Percentiles rank a stretch among this genome's conserved stretches.
phyloP scores from a whole-genome alignment of 2,113 vertebrate genomes.

The Gallinago media region DNA sequence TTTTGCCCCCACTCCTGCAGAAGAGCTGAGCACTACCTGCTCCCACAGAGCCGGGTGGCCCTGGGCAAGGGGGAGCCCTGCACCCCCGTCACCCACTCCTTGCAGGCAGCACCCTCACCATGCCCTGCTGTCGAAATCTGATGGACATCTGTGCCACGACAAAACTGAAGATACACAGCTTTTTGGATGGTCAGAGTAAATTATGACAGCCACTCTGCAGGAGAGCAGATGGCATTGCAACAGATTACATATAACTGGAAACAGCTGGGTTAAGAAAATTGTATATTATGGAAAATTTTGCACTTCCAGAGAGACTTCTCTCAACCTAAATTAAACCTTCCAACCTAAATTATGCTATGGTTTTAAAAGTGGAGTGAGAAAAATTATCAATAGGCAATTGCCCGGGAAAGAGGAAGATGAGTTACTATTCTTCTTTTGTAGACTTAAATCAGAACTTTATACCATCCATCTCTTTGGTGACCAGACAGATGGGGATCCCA shows the following conservation, averaged over 20 bases:
- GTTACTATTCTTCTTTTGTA: neutral
- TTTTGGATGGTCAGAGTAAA: neutral
- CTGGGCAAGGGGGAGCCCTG: neutral
- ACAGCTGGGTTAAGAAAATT: neutral
- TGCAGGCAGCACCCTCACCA: neutral
- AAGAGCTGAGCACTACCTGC: neutral
- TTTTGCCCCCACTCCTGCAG: neutral
- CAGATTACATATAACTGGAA: neutral
- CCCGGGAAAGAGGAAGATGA: neutral
- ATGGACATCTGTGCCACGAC: neutral
- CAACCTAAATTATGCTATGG: neutral
- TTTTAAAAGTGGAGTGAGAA: neutral
- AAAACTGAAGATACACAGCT: neutral
- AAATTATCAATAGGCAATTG: neutral
- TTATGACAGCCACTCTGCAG: neutral
- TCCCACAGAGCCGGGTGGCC: accelerated
- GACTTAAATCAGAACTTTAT: neutral
- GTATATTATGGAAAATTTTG: neutral
- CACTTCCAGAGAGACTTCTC: neutral
- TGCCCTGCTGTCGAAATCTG: accelerated
- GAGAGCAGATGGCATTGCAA: neutral
- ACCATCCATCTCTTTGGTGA: neutral
- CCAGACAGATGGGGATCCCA: neutral
- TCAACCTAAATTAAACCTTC: neutral
- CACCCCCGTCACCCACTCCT: neutral